phyloP scores from a whole-genome alignment of 2,888 invertebrate species.

The Dyspetes luteomarginatus region DNA sequence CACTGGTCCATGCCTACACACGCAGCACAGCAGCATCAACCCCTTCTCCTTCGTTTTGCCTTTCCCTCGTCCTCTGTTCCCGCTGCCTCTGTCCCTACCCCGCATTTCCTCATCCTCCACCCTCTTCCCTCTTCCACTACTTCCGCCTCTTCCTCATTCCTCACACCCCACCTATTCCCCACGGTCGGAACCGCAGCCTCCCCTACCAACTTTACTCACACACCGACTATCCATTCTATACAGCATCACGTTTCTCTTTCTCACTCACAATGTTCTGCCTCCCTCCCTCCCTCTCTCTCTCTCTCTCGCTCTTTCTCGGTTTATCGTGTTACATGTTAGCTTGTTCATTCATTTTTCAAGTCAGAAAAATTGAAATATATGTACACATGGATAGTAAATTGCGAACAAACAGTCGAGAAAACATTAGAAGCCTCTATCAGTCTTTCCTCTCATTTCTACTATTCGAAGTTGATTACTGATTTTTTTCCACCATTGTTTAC shows the following conservation, averaged over 20 bases:
- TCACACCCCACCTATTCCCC: slow-evolving; percentile 58
- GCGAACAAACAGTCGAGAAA: not conserved
- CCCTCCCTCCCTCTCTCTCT: slow-evolving; percentile 65
- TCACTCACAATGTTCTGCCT: slow-evolving; percentile 63
- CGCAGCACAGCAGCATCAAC: slow-evolving; percentile 80
- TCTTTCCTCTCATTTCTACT: too few species aligned
- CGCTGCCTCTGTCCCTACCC: slow-evolving; percentile 67
- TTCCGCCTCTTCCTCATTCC: slow-evolving; percentile 66
- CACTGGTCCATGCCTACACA: slow-evolving; percentile 84
- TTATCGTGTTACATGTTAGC: slow-evolving; percentile 51
- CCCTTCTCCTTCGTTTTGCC: slow-evolving; percentile 74
- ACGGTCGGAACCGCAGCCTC: slow-evolving; percentile 52
- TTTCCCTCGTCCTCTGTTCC: slow-evolving; percentile 75
- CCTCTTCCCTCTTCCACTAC: slow-evolving; percentile 68
- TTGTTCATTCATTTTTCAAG: slow-evolving; percentile 44
- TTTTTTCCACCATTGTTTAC: too few species aligned
- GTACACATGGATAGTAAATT: not conserved
- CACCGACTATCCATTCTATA: slow-evolving; percentile 71
- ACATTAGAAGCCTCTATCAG: too few species aligned
- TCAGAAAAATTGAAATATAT: not conserved
- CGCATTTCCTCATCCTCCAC: slow-evolving; percentile 73
- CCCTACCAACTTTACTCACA: slow-evolving; percentile 72
- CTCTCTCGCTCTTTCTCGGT: slow-evolving; percentile 63
- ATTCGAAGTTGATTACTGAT: too few species aligned
- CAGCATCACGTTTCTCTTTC: slow-evolving; percentile 73